Base-by-base conservation (phyloP, 2,113 vertebrate genomes). In the Cololabis saira region DNA sequence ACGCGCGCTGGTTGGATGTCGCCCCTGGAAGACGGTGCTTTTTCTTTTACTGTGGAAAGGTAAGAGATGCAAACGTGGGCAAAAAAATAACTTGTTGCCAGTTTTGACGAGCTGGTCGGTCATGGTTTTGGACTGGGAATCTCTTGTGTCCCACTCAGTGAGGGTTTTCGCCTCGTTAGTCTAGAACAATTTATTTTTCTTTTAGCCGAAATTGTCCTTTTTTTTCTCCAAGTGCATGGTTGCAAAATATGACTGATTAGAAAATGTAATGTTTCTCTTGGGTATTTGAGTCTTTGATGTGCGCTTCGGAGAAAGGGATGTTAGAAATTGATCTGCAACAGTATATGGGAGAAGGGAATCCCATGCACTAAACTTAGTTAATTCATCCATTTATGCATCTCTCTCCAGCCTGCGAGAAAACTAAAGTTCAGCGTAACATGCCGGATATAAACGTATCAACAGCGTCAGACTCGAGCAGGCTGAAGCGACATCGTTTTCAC, bases 31-130 rank as follows among this genome's bases (percentile, higher is more conserved):
- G 78, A 80, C 78, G 33, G 27, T 80, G 72, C 58, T 91, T 2
- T 54, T 88, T 16, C 45, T 90, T 11, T 10, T 68, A 42, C 48
- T 83, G 67, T 83, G 80, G 74, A 64, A 73, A 84, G 90, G 90
- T 91, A 87, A 74, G 81, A 55, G 19, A 58, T 6, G 17, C 21
- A 17, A 37, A 53, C 24, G n/a, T 47, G 33, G 3, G 3, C 24
- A 27, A 27, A 27, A 2, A 27, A 27, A 27, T 27, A 37, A 37
- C 33, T 37, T 37, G 33, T 37, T 37, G 33, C 33, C 33, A 37
- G 33, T 4, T 37, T n/a, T 37, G 33, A 37, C 5, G 33, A 37
- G 5, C 33, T 37, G 33, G 6, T 37, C 6, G 2, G 6, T 37
- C 10, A 37, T 37, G 6, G 33, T 37, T 37, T 37, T 37, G 33